phyloP scores from a whole-genome alignment of 2,113 vertebrate species.

The Stegastes partitus region DNA sequence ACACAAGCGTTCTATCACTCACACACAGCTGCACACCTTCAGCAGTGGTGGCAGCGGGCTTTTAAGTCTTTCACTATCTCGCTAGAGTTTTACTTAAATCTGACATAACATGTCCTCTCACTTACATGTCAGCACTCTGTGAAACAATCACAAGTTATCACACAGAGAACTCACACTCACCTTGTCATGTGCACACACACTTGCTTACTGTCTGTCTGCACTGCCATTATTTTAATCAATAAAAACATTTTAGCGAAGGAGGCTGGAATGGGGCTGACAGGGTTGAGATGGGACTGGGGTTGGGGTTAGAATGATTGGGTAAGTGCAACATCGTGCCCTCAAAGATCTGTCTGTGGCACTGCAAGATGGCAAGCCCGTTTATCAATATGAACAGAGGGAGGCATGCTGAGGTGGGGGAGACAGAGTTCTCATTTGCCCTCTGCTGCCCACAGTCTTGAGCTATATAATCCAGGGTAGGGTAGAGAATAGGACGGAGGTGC shows the following conservation, averaged over 20 bases:
- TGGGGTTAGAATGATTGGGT: background rate
- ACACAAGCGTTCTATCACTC: constrained; percentile 62
- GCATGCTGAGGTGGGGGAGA: constrained; percentile 6
- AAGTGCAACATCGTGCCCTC: constrained; percentile 12
- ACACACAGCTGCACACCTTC: constrained; percentile 62
- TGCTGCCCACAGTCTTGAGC: constrained; percentile 23
- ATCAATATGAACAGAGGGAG: background rate
- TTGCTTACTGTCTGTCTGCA: constrained; percentile 37
- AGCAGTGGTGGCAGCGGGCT: constrained; percentile 8
- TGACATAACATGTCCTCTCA: constrained; percentile 26
- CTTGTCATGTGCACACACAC: constrained; percentile 50
- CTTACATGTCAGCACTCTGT: constrained; percentile 21
- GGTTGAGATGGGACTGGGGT: background rate
- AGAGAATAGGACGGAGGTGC: background rate
- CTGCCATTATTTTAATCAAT: constrained; percentile 27
- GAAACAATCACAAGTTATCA: constrained; percentile 25
- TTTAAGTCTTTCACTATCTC: constrained; percentile 46
- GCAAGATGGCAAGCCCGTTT: constrained; percentile 24
- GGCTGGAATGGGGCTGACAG: constrained; percentile 20
- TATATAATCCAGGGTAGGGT: background rate
- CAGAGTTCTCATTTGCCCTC: constrained; percentile 23
- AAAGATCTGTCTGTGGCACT: constrained; percentile 31
- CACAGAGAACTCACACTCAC: constrained; percentile 21
- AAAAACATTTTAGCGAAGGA: constrained; percentile 19
- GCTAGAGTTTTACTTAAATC: constrained; percentile 32